Percentiles rank a stretch among this genome's conserved stretches.
These are phyloP conservation scores for Vanessa atalanta DNA, from an alignment of 1,140 invertebrate genomes.

Conservation along the genomic window DNA sequence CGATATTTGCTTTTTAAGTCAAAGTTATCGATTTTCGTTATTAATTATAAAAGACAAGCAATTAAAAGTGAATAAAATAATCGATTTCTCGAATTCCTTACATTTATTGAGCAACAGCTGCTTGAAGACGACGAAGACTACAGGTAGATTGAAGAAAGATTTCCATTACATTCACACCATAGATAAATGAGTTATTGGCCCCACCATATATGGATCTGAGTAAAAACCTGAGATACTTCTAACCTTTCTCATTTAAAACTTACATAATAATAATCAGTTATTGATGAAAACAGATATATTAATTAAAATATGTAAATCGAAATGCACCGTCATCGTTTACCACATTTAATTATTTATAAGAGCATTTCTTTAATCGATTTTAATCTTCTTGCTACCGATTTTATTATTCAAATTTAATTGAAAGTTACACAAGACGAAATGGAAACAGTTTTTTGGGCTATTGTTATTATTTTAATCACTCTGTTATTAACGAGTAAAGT, in stretches of 20 bases:
- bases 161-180: slow-evolving; percentile 18
- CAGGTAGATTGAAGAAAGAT: slow-evolving; percentile 8
- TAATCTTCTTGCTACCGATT: no score
- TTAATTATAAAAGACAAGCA: no score
- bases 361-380: no score
- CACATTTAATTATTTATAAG: no score
- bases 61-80: not conserved
- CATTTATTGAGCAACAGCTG: not conserved
- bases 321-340: not conserved
- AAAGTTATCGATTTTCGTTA: no score
- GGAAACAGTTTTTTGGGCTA: no score
- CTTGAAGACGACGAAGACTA: not conserved
- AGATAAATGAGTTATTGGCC: slow-evolving; percentile 12
- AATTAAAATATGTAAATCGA: not conserved
- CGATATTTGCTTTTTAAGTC: no score
- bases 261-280: not conserved
- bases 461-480: no score
- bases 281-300: not conserved
- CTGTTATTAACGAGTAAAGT: no score
- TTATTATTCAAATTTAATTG: no score
- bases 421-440: no score
- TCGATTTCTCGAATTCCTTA: not conserved
- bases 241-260: slow-evolving; percentile 14
- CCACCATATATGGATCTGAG: slow-evolving; percentile 4
- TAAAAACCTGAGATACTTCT: slow-evolving; percentile 14